These are phyloP conservation scores for Mythimna impura DNA, from an alignment of 2,888 invertebrate species.

Conservation along the genomic window DNA sequence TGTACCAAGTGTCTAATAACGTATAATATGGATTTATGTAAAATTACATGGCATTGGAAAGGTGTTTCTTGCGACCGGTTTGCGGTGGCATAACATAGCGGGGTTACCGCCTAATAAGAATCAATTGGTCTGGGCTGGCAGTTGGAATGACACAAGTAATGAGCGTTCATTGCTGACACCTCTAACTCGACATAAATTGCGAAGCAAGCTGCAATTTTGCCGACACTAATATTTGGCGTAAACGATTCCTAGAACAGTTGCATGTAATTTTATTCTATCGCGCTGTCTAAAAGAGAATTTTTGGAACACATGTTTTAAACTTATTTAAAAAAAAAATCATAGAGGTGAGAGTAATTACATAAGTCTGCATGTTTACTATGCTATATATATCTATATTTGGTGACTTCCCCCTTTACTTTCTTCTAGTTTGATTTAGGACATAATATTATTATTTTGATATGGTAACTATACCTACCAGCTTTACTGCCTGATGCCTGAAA, in stretches of 20 bases:
- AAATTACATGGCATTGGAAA: slow-evolving; percentile 37
- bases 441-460: background rate
- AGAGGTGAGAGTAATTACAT: background rate
- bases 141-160: slow-evolving; percentile 60
- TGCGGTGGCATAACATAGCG: slow-evolving; percentile 56
- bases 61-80: slow-evolving; percentile 73
- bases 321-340: too few relatives aligned
- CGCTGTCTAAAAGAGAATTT: background rate
- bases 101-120: slow-evolving; percentile 67
- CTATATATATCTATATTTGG: background rate
- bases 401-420: background rate
- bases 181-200: slow-evolving; percentile 31
- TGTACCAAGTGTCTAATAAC: background rate
- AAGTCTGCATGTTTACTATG: background rate
- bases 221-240: slow-evolving; percentile 17
- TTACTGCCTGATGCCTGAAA: background rate
- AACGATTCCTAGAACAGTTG: slow-evolving; percentile 9
- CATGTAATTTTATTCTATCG: slow-evolving; percentile 5
- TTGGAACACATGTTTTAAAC: too few relatives aligned
- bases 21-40: slow-evolving; percentile 11
- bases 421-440: background rate
- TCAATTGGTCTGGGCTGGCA: slow-evolving; percentile 67
- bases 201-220: slow-evolving; percentile 26
- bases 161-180: slow-evolving; percentile 60
- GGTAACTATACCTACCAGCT: background rate